Evolutionary conservation across 2,888 invertebrate species (phyloP), one percentile per base, ranked within the genome.

Genomic region (Gryllus longicercus): DNA sequence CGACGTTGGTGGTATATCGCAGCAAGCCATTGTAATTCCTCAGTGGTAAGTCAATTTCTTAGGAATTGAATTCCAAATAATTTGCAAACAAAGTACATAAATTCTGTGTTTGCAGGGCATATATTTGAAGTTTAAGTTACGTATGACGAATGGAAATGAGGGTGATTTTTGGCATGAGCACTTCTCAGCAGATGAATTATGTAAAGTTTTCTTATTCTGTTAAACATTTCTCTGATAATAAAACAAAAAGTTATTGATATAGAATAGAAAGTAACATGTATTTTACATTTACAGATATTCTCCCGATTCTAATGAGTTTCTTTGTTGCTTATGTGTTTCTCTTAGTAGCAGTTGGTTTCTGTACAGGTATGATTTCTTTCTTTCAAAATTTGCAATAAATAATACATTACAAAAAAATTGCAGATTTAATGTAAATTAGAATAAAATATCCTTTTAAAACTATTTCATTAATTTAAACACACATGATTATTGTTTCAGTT

Each of bases 1-100:
- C 96, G 96, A 85, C 88, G 97, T 50, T 98, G 97, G 97, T 98
- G 98, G 97, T 98, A 95, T 85, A 91, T 98, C 51, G 96, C 95
- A 1, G 88, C 96, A 63, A 93, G 94, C 82, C 95, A 95, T 85
- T 96, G 96, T 85, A 91, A 92, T 78, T 90, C 90, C 75, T 88
- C 88, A 50, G 91, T 91, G 89, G 92, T 92, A 85, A 83, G 81
- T 81, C 21, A 79, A 74, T 63, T 21, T 79, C 8, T 51, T 75
- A 23, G 10, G 18, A 18, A 25, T 80, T 25, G 77, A 25, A 38
- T 79, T 75, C 51, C 79, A 25, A 77, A 78, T 78, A 82, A 77
- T 51, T 51, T 77, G 23, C 81, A 81, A 50, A 23, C 51, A 77
- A 75, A 49, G 76, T 78, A 50, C 51, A 50, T 76, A 8, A 50